Percentiles rank a stretch among this genome's conserved stretches.
These are phyloP conservation scores for Diadophis punctatus DNA, from an alignment of 2,113 vertebrate genomes.

Conservation along the genomic window DNA sequence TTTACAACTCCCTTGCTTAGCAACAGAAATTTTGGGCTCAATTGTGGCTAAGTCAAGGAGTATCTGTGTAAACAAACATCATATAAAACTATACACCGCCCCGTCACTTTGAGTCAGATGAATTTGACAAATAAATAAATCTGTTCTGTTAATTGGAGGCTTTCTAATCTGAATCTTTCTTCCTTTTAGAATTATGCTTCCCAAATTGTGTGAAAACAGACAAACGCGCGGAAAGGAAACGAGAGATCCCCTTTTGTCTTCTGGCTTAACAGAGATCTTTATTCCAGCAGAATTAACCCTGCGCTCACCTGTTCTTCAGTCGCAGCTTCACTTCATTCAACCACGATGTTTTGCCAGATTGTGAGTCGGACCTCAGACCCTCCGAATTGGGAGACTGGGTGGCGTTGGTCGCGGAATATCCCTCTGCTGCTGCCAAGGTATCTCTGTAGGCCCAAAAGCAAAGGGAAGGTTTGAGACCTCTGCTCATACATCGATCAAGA, in stretches of 20 bases:
- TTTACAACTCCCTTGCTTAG: too few relatives aligned
- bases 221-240: not conserved
- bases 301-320: constrained; percentile 66
- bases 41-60: too few relatives aligned
- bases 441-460: constrained; percentile 61
- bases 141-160: not conserved
- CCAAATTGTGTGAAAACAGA: not conserved
- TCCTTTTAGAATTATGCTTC: not conserved
- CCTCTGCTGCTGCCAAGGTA: constrained; percentile 47
- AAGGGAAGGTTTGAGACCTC: not conserved
- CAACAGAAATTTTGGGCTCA: too few relatives aligned
- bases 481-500: not conserved
- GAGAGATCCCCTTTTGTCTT: not conserved
- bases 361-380: constrained; percentile 36
- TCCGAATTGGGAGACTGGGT: not conserved
- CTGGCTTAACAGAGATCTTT: too few relatives aligned
- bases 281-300: fast-evolving
- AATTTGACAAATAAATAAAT: not conserved
- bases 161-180: not conserved
- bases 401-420: constrained; percentile 24
- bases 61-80: too few relatives aligned
- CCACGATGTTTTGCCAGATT: constrained; percentile 58
- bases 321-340: constrained; percentile 57
- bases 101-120: not conserved
- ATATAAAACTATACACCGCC: not conserved